These are phyloP conservation scores for Magallana angulata DNA, from an alignment of 1,140 invertebrate species.

Conservation along the genomic window DNA sequence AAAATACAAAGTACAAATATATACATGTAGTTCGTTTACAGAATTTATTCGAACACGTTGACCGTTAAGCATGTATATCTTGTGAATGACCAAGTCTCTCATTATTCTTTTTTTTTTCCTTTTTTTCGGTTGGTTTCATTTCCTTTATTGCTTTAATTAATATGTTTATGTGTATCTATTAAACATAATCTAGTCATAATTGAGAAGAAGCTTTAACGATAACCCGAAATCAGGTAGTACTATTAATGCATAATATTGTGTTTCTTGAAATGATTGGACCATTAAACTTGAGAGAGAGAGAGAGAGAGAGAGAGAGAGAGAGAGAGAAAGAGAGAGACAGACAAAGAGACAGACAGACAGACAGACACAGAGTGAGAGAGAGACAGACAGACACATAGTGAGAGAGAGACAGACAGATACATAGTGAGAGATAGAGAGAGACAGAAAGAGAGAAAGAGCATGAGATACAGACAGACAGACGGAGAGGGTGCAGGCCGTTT, in stretches of 20 bases:
- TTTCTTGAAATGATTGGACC: background rate
- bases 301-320: background rate
- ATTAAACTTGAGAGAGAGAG: background rate
- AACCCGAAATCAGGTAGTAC: background rate
- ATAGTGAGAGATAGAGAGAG: background rate
- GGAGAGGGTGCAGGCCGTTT: too few relatives aligned
- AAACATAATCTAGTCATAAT: background rate
- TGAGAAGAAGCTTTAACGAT: background rate
- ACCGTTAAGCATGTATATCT: too few relatives aligned
- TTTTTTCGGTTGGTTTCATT: too few relatives aligned
- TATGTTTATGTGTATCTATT: background rate
- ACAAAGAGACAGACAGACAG: too few relatives aligned
- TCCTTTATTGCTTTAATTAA: background rate
- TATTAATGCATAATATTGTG: background rate
- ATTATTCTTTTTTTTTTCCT: too few relatives aligned
- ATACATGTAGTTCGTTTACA: too few relatives aligned
- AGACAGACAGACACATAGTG: background rate
- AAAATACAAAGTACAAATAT: too few relatives aligned
- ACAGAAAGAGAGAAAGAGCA: too few relatives aligned
- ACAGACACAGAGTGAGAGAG: too few relatives aligned
- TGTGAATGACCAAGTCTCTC: too few relatives aligned
- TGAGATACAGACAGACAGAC: too few relatives aligned
- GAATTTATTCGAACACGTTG: too few relatives aligned
- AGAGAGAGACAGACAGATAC: background rate
- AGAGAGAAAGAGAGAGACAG: background rate